Percentiles rank a stretch among this genome's conserved stretches.
These are phyloP conservation scores for Ctenomys sociabilis DNA, from an alignment of 2,113 vertebrate species.

Conservation along the genomic window DNA sequence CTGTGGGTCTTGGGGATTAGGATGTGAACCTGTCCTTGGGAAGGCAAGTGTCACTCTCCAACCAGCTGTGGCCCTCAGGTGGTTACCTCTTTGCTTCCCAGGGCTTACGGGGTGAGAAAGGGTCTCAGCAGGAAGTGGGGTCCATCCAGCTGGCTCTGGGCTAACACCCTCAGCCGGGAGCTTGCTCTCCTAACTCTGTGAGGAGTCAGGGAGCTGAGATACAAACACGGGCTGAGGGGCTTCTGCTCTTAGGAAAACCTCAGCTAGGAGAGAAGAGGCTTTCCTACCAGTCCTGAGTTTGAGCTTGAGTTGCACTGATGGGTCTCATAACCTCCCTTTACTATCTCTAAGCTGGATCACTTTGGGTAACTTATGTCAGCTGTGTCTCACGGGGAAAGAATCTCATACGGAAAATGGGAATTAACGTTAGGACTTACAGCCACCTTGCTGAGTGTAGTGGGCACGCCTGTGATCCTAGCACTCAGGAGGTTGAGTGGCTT, in stretches of 20 bases:
- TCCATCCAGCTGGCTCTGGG: not conserved
- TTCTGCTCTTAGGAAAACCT: not conserved
- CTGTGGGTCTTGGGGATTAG: not conserved
- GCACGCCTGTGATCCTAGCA: not conserved
- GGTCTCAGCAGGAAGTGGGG: not conserved
- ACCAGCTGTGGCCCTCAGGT: not conserved
- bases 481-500: not conserved
- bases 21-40: not conserved
- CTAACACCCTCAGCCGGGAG: not conserved
- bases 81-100: not conserved
- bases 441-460: not conserved
- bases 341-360: not conserved
- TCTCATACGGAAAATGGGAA: not conserved
- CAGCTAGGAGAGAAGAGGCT: not conserved
- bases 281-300: rapidly evolving
- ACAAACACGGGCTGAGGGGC: rapidly evolving
- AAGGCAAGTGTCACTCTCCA: not conserved
- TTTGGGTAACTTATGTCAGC: not conserved
- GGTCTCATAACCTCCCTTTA: not conserved
- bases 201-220: not conserved
- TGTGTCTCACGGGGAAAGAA: not conserved
- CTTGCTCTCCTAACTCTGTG: rapidly evolving
- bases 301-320: not conserved
- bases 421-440: not conserved
- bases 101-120: not conserved